Evolutionary conservation across 2,797 vertebrate species (phyloP), one percentile per base, ranked within the genome.

Genomic region (Rhinatrema bivittatum): DNA sequence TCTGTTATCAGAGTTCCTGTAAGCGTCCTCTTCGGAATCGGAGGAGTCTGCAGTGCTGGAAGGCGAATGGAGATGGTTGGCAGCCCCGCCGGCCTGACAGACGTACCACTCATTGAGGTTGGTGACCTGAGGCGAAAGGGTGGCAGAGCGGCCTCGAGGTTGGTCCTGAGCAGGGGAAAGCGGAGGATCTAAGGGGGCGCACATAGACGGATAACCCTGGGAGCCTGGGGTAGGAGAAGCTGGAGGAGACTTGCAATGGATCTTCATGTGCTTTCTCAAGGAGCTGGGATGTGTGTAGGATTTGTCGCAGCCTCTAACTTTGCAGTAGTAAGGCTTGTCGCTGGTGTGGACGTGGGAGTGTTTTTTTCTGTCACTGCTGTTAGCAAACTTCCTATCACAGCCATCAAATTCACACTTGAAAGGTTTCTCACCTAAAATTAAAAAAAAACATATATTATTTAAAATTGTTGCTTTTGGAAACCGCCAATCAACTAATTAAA

Each of bases 21-120:
- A 94, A 42, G 84, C 76, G 61, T 93, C 91, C 4, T 85, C 84
- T 29, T 97, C 93, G 3, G 91, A 91, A 11, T 91, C 85, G 0
- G 94, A 91, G 37, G 91, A 92, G 31, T 86, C 76, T 62, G 81
- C 80, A 3, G 91, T 89, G 70, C 91, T 94, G 66, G 91, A 90
- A 42, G 94, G 89, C 11, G 88, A 87, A 65, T 91, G 91, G 29
- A 95, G 83, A 72, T 91, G 86, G 56, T 89, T 87, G 30, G 87
- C 82, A 1, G 72, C 87, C 1, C 87, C 92, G 32, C 86, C 89
- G 17, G 93, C 93, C 61, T 98, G 94, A 72, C 95, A 97, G 55
- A 97, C 95, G 17, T 98, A 98, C 95, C 95, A 98, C 83, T 97
- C 94, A 46, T 91, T 98, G 72, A 98, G 91, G 82, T 97, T 92